Base-by-base conservation (phyloP, 2,113 vertebrate genomes). In the Trichechus manatus region DNA sequence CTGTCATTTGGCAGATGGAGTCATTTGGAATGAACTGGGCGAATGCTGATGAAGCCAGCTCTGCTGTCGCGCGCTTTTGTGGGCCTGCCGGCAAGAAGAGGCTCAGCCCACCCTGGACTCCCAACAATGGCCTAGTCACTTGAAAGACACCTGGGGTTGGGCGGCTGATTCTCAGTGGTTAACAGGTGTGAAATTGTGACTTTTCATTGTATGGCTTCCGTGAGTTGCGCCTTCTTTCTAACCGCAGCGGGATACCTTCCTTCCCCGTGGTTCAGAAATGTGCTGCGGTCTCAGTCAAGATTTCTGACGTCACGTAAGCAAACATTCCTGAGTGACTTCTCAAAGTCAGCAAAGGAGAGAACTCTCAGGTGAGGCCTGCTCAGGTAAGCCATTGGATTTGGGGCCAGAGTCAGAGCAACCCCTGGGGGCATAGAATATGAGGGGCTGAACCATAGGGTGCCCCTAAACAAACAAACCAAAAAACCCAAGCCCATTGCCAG, bases 131-230 rank as follows among this genome's bases (percentile, higher is more conserved):
- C 95, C 75, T 1, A 39, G 50, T 50, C 80, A 27, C 79, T 59
- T 59, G 47, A 39, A 68, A 94, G 68, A 5, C 96, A 96, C 97
- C 95, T 89, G 90, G 96, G 92, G 70, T 92, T 88, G 87, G 31
- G 88, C 9, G 44, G 89, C 27, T 13, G 39, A 17, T 89, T 95
- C 56, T 63, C 0, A 0, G 91, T 63, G 17, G 56, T 0, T 6
- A 33, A 36, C 31, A 87, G 94, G 96, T 75, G 85, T 96, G 95
- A 90, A 31, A 0, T 7, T 0, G 6, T 1, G 44, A 22, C 77
- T 89, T 77, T 66, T 74, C 15, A 17, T 22, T 39, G n/a, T 0
- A 2, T 59, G 80, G 87, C 80, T 7, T 7, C 0, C 4, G 29
- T 39, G 87, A 95, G 23, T 33, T 10, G 90, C 63, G 25, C 74